Evolutionary conservation across 2,113 vertebrate species (phyloP).

Genomic region (Oryzias woworae): DNA sequence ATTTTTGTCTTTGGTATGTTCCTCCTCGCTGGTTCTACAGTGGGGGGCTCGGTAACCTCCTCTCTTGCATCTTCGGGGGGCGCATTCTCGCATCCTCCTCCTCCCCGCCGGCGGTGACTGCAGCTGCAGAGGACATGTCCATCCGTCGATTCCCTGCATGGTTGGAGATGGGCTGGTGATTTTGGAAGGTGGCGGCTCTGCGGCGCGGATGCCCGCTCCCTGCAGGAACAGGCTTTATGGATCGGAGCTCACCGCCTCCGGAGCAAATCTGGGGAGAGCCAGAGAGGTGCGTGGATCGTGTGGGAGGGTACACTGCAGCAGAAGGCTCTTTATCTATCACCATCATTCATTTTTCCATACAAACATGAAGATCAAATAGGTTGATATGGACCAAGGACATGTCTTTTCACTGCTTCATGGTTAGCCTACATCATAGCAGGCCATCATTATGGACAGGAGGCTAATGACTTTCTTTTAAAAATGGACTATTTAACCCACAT

Average conservation of each 20-base stretch:
- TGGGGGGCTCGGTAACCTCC: slow-evolving; percentile 15
- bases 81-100: slow-evolving; percentile 19
- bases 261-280: slow-evolving; percentile 68
- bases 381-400: too few relatives aligned
- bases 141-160: neutral
- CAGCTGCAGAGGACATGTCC: slow-evolving; percentile 8
- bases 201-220: slow-evolving; percentile 55
- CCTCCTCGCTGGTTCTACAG: slow-evolving; percentile 25
- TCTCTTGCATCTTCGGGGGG: slow-evolving; percentile 21
- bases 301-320: slow-evolving; percentile 11
- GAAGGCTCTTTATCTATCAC: too few relatives aligned
- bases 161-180: slow-evolving; percentile 35
- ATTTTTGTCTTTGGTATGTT: neutral
- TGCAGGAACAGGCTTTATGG: slow-evolving; percentile 65
- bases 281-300: slow-evolving; percentile 64
- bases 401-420: too few relatives aligned
- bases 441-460: too few relatives aligned
- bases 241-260: slow-evolving; percentile 69
- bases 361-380: too few relatives aligned
- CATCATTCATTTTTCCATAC: too few relatives aligned
- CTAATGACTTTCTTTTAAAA: too few relatives aligned
- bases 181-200: slow-evolving; percentile 24
- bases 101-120: slow-evolving; percentile 11
- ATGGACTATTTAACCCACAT: too few relatives aligned
- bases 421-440: too few relatives aligned